Evolutionary conservation across 2,113 vertebrate genomes (phyloP), one percentile per base, ranked within the genome.

Genomic region (Lepisosteus osseus): DNA sequence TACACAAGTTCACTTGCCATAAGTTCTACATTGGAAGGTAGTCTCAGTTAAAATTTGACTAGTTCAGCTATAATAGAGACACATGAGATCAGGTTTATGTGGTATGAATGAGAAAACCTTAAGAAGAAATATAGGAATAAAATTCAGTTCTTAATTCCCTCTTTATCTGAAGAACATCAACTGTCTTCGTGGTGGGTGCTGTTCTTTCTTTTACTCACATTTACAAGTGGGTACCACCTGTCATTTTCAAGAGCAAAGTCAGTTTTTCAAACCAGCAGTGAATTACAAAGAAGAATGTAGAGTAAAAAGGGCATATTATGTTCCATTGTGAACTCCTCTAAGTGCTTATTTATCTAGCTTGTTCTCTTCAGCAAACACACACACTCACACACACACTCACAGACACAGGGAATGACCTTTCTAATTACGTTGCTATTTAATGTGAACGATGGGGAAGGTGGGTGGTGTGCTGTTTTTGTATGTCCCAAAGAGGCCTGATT

Each of bases 311-410:
- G 83, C 88, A 93, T 88, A 91, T 92, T 93, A 90, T 91, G 85
- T 80, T 85, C 88, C 86, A 90, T 93, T 94, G 91, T 94, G 89
- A 81, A 82, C 84, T 85, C 86, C 83, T 86, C 87, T 93, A 91
- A 94, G 91, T 90, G 92, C 91, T 93, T 93, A 93, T 94, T 93
- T 94, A 93, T 93, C 90, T 92, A 89, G 92, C 89, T 92, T 90
- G 88, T 88, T 91, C 91, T 90, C 87, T 84, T 89, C 86, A 86
- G 89, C 88, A 93, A 92, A 93, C 88, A 90, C 85, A 89, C 70
- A 79, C 86, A 82, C 69, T 66, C 61, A 68, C 44, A 68, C 44
- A 68, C 59, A 69, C 66, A 83, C 70, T 67, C 54, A 13, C 17
- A 68, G n/a, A 41, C 55, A 76, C 29, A 87, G 82, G 87, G 90